Base-by-base conservation (phyloP, 2,797 vertebrate genomes). In the Sebastolobus altivelis region DNA sequence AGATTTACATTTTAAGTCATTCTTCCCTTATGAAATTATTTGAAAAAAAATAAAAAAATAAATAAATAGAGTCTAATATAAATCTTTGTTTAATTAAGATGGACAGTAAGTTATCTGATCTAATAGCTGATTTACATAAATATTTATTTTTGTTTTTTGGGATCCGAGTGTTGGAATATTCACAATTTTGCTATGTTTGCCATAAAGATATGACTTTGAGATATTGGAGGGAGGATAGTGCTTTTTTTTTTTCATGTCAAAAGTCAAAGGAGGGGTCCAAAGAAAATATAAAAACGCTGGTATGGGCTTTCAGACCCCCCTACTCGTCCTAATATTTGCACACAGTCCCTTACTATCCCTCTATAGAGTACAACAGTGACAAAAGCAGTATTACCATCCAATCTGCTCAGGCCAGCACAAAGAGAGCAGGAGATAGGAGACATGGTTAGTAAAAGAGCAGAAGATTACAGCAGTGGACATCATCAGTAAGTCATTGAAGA, bases 311-410 rank as follows among this genome's bases (percentile, higher is more conserved):
- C 27, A 29, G 33, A 25, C 10, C 8, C 29, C 2, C 12, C 40
- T n/a, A 10, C 11, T 3, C 11, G 18, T 25, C 10, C 25, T 31
- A 38, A 35, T 43, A 7, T 43, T n/a, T 49, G 5, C 73, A 58
- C 12, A 22, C 63, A 52, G 62, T 29, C 63, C 40, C 6, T 74
- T 25, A 62, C 11, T 29, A 22, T 58, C 29, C 6, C 29, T 61
- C 35, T 6, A 25, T 13, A 8, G 4, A 54, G 33, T 20, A n/a
- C 27, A 62, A 68, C 14, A 52, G 9, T 18, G 8, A 63, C 3
- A 69, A 73, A 84, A 84, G 84, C 79, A 82, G 88, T 71, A 93
- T 99, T 99, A 99, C 98, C 98, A 97, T 98, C 97, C 97, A 84
- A 99, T 97, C 98, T 99, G 97, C 90, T 94, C 77, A 82, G 85